A percentile compares a stretch with the other conserved stretches of the same genome.
Conservation (phyloP, 2,797 vertebrate genomes). For the Agapornis canus region DNA sequence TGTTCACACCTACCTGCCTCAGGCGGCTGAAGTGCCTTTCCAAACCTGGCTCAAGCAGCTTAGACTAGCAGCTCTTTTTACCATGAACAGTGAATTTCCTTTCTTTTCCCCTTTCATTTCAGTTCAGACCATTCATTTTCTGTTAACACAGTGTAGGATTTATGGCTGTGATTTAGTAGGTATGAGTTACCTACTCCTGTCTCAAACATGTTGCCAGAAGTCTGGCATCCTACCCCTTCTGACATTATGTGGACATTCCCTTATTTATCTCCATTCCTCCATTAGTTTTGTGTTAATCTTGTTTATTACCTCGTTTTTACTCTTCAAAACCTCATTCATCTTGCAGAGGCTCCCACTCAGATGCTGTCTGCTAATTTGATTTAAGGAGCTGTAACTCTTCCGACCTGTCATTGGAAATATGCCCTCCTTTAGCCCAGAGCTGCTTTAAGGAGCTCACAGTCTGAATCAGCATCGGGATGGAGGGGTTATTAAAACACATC, state of each 20-base stretch:
- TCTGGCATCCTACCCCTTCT: background rate
- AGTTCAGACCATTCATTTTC: background rate
- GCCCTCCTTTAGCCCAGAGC: background rate
- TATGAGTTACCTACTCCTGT: background rate
- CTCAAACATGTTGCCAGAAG: background rate
- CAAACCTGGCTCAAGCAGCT: background rate
- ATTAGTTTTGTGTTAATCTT: slow-evolving; percentile 44
- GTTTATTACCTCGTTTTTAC: slow-evolving; percentile 14
- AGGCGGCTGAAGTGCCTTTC: background rate
- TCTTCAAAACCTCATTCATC: background rate
- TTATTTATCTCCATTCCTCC: slow-evolving; percentile 17
- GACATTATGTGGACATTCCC: background rate
- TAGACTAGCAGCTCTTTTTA: background rate
- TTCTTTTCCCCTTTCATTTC: background rate
- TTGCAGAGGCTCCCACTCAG: background rate
- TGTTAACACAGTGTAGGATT: background rate
- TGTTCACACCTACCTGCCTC: rapidly evolving
- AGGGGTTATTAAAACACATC: background rate
- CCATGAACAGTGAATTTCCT: rapidly evolving
- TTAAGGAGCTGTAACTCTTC: slow-evolving; percentile 17
- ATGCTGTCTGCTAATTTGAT: slow-evolving; percentile 5
- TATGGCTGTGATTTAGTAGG: slow-evolving; percentile 9
- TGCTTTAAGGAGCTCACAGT: background rate
- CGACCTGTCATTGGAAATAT: background rate
- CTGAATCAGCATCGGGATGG: background rate